A percentile compares a stretch with the other conserved stretches of the same genome.
Conservation (phyloP, 2,888 invertebrate species). For the Trisateles emortualis region DNA sequence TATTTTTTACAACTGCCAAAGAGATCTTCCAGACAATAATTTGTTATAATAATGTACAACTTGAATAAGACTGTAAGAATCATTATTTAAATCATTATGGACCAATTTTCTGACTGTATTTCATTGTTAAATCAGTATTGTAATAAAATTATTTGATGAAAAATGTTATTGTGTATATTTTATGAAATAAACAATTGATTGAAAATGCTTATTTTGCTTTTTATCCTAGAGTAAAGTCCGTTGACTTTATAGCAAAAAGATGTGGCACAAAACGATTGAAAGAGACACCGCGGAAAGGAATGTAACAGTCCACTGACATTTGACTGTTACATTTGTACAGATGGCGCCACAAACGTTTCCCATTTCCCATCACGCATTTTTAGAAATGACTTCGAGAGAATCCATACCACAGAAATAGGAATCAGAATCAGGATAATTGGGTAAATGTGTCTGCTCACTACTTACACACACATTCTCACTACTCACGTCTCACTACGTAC, state of each 20-base stretch:
- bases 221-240: not conserved
- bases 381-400: no score
- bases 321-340: no score
- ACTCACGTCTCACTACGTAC: no score
- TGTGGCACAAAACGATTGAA: no score
- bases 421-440: no score
- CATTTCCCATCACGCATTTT: no score
- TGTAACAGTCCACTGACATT: no score
- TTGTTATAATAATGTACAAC: conserved; percentile 6
- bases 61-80: conserved; percentile 7
- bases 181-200: conserved; percentile 29
- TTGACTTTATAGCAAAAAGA: not conserved
- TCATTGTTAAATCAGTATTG: conserved; percentile 41
- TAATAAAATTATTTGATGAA: conserved; percentile 21
- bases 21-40: conserved; percentile 7
- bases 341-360: no score
- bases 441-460: no score
- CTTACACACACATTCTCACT: no score
- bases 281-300: no score
- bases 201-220: conserved; percentile 1
- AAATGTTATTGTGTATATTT: conserved; percentile 28
- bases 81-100: conserved; percentile 14
- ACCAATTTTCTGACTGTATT: conserved; percentile 26
- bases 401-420: no score
- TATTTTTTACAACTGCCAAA: conserved; percentile 10